phyloP scores from a whole-genome alignment of 1,140 invertebrate species.

The Chrysomallon squamiferum region DNA sequence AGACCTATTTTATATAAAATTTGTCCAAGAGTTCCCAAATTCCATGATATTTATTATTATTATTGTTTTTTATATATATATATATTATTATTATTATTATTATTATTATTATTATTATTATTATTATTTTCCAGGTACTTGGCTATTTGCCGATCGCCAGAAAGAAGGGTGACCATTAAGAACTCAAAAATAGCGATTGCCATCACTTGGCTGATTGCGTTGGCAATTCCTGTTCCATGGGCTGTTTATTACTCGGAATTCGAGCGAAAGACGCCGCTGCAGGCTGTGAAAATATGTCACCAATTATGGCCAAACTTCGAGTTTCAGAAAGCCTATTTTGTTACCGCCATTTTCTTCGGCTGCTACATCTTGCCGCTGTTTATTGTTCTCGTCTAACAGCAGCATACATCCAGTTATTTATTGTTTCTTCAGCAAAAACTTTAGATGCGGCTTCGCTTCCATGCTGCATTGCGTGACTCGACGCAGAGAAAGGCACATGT shows the following conservation, averaged over 20 bases:
- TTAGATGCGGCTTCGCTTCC: slow-evolving; percentile 86
- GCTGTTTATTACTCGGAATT: slow-evolving; percentile 81
- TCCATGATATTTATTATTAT: too few relatives aligned
- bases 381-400: slow-evolving; percentile 90
- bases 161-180: slow-evolving; percentile 87
- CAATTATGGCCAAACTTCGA: slow-evolving; percentile 58
- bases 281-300: slow-evolving; percentile 29
- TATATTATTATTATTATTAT: too few relatives aligned
- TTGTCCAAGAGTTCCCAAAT: too few relatives aligned
- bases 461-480: slow-evolving; percentile 28
- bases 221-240: slow-evolving; percentile 86
- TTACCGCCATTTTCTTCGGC: slow-evolving; percentile 85
- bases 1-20: too few relatives aligned
- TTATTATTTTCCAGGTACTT: slow-evolving; percentile 87
- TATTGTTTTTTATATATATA: too few relatives aligned
- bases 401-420: slow-evolving; percentile 98
- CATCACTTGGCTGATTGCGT: slow-evolving; percentile 87
- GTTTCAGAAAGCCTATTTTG: slow-evolving; percentile 83
- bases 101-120: too few relatives aligned
- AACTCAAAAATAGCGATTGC: slow-evolving; percentile 85
- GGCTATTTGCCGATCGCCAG: slow-evolving; percentile 93
- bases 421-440: slow-evolving; percentile 96
- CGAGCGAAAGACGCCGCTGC: slow-evolving; percentile 12
- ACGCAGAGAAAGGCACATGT: slow-evolving; percentile 5
- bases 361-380: slow-evolving; percentile 93